A percentile compares a stretch with the other conserved stretches of the same genome.
Evolutionary conservation across 2,113 vertebrate genomes (phyloP).

Genomic region (Saccopteryx bilineata): DNA sequence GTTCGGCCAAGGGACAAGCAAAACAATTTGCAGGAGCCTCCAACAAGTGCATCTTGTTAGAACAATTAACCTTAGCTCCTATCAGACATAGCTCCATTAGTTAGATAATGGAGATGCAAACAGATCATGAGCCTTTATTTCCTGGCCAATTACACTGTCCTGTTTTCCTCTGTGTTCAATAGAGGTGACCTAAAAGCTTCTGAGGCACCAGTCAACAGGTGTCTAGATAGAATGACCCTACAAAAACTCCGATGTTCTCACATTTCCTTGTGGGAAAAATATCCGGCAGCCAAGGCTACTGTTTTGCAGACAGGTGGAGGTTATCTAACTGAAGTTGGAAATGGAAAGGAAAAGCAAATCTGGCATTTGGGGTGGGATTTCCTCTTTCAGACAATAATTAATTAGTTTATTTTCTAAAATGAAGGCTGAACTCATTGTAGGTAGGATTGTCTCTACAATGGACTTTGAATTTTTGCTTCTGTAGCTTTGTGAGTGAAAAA

Average conservation of each 20-base stretch:
- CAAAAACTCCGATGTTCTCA: conserved; percentile 12
- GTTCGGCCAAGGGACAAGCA: neutral
- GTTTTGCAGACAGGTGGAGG: neutral
- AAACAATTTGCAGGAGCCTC: neutral
- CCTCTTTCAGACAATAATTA: neutral
- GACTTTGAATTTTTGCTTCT: neutral
- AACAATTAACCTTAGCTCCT: conserved; percentile 29
- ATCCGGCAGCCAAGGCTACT: neutral
- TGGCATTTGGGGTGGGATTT: neutral
- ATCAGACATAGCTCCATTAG: neutral
- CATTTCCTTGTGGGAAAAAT: neutral
- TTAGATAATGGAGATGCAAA: conserved; percentile 54
- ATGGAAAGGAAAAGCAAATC: neutral
- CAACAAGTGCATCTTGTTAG: neutral
- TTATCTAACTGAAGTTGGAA: neutral
- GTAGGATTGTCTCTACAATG: neutral
- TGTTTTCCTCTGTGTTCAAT: conserved; percentile 14
- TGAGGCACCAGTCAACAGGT: neutral
- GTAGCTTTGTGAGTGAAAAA: neutral
- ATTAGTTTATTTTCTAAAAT: neutral
- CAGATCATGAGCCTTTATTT: conserved; percentile 11
- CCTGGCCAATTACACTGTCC: conserved; percentile 45
- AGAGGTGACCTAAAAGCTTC: conserved; percentile 59
- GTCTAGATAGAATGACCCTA: neutral
- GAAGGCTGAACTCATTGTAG: neutral